Base-by-base conservation (phyloP, 1,140 invertebrate genomes). In the Nasonia vitripennis region DNA sequence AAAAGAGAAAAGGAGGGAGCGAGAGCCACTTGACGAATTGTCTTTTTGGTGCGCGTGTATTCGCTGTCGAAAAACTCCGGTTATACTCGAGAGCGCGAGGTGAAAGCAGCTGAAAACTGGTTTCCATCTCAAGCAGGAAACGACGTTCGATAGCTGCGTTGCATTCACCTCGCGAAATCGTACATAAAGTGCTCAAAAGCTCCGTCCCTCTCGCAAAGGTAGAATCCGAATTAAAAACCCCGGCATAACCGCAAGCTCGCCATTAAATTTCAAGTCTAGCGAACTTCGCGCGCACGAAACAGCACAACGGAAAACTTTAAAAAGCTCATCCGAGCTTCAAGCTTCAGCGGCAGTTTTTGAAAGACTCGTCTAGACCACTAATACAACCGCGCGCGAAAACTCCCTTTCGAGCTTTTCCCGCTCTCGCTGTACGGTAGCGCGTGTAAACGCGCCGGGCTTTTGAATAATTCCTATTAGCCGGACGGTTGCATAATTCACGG, bases 381-480 rank as follows among this genome's bases (percentile, higher is more conserved):
- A 31, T 31, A 51, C 12, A 10, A 9, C 31, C n/a, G 23, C 14
- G 20, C 2, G 17, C 4, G 78, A 80, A 70, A 70, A 68, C 23
- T 68, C 78, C 67, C 62, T 41, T 5, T 41, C 51, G 51, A 55
- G 51, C 51, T 55, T 55, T 55, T 55, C 17, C 55, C 78, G 20
- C 62, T 27, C 27, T 27, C 1, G 5, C 34, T 70, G 1, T 10
- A 45, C 12, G 23, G 10, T 27, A 27, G 4, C 7, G 20, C 34
- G 68, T 34, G 41, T 23, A 41, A 81, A 55, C 14, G 41, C 45
- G 6, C n/a, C 20, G 70, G 23, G 23, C 37, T 48, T 55, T 41
- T 81, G 80, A 71, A 81, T 81, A 81, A 81, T 81, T 74, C 11
- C 27, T 41, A 81, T 81, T 74, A 74, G 70, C 45, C 41, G n/a